These are phyloP conservation scores for Vanessa cardui DNA, from an alignment of 2,888 invertebrate species.

Conservation along the genomic window DNA sequence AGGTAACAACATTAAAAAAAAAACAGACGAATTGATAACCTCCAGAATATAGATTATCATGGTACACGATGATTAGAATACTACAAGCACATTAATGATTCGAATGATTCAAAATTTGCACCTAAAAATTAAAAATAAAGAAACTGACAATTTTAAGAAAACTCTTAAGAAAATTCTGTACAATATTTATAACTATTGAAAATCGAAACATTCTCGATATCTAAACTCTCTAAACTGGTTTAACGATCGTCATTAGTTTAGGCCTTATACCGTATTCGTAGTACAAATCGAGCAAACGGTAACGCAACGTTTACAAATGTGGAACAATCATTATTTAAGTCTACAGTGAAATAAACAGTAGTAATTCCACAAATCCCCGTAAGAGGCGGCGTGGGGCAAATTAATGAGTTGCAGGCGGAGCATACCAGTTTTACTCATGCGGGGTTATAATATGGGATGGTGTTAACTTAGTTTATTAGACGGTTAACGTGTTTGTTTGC, in stretches of 20 bases:
- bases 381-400: constrained; percentile 59
- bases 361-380: constrained; percentile 70
- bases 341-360: constrained; percentile 68
- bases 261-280: constrained; percentile 24
- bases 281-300: constrained; percentile 38
- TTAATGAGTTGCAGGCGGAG: constrained; percentile 62
- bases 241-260: constrained; percentile 35
- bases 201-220: constrained; percentile 26
- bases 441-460: constrained; percentile 60
- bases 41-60: no score
- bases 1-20: no score
- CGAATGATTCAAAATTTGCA: no score
- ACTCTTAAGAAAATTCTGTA: not conserved
- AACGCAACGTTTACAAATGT: constrained; percentile 44
- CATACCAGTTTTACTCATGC: constrained; percentile 59
- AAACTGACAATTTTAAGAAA: not conserved
- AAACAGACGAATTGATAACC: no score
- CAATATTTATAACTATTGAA: not conserved
- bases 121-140: no score
- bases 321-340: constrained; percentile 59
- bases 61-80: no score
- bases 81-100: no score
- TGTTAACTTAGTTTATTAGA: constrained; percentile 62
- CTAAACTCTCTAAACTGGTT: constrained; percentile 26
- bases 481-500: constrained; percentile 34